Percentiles rank a stretch among this genome's conserved stretches.
phyloP scores from a whole-genome alignment of 2,888 invertebrate species.

The Nephrocerus scutellatus region DNA sequence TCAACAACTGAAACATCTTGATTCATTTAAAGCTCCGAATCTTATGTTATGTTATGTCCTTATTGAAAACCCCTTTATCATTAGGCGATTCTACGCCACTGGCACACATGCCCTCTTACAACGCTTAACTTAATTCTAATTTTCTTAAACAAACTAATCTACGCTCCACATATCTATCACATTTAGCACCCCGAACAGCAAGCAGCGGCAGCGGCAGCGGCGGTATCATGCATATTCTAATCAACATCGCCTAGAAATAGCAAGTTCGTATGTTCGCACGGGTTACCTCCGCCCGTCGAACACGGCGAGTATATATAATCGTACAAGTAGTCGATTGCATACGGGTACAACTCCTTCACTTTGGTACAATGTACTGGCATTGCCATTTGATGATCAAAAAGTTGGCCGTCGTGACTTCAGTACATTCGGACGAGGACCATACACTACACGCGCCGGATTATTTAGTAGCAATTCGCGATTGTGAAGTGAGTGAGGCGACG shows the following conservation, averaged over 20 bases:
- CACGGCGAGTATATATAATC: constrained; percentile 46
- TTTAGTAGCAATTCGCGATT: constrained; percentile 68
- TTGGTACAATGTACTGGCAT: constrained; percentile 84
- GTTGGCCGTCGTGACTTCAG: constrained; percentile 73
- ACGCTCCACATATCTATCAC: too few species aligned
- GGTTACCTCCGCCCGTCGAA: constrained; percentile 24
- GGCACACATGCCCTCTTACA: too few species aligned
- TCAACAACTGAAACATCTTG: too few species aligned
- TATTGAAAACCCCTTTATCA: too few species aligned
- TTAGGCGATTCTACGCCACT: too few species aligned
- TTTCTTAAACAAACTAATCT: too few species aligned
- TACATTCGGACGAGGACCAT: constrained; percentile 51
- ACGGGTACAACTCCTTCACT: constrained; percentile 55
- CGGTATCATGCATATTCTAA: neutral
- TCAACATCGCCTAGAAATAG: constrained; percentile 24
- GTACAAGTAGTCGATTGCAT: too few species aligned
- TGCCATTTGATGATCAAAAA: constrained; percentile 90
- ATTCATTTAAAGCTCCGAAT: too few species aligned
- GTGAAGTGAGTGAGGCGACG: constrained; percentile 27
- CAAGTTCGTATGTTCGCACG: constrained; percentile 24
- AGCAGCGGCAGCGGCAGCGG: constrained; percentile 35
- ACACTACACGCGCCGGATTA: constrained; percentile 75
- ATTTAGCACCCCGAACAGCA: constrained; percentile 44
- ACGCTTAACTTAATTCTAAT: too few species aligned
- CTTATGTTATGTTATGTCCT: too few species aligned